Conservation (phyloP, 2,113 vertebrate genomes). For the Glaucomys volans region DNA sequence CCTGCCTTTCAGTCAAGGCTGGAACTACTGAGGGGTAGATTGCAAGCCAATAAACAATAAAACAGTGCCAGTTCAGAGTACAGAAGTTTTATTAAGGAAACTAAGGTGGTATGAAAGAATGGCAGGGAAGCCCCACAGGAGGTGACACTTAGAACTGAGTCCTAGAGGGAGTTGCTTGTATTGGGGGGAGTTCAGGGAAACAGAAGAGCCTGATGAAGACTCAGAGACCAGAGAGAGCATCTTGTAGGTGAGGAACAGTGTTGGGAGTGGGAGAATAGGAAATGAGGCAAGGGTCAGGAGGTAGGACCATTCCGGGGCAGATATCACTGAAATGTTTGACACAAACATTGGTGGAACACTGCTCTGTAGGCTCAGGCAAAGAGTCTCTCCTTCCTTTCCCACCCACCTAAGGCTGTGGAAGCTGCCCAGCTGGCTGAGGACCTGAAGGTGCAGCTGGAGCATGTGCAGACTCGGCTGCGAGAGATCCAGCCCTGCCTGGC, state of each 20-base stretch:
- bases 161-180: neutral
- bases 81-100: neutral
- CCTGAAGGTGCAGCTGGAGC: constrained; percentile 95
- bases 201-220: neutral
- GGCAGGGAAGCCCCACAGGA: neutral
- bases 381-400: neutral
- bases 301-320: neutral
- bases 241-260: neutral
- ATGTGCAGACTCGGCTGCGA: constrained; percentile 93
- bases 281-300: neutral
- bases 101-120: neutral
- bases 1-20: neutral
- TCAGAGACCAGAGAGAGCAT: neutral
- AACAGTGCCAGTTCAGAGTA: neutral
- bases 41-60: neutral
- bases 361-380: neutral
- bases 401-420: constrained; percentile 91
- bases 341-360: neutral
- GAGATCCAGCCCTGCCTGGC: constrained; percentile 95
- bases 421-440: constrained; percentile 96
- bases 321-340: neutral
- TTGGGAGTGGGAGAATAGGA: neutral
- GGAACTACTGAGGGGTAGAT: neutral
- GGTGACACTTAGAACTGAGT: neutral
- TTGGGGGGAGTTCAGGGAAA: neutral